Conservation (phyloP, 2,888 invertebrate species). For the Drosophila helvetica region DNA sequence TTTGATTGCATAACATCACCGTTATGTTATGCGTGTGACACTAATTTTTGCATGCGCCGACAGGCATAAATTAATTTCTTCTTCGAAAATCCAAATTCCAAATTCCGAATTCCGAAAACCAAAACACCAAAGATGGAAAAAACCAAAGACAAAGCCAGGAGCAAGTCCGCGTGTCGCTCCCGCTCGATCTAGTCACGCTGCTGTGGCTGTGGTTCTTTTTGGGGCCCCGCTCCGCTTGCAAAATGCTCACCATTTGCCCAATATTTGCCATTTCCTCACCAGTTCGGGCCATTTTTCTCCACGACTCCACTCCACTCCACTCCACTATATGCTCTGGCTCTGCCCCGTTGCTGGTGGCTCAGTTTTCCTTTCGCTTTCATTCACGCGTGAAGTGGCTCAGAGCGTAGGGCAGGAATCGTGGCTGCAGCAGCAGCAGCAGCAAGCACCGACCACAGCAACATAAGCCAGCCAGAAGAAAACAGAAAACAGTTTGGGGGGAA, state of each 20-base stretch:
- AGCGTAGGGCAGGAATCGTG: conserved; percentile 66
- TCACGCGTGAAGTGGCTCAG: conserved; percentile 75
- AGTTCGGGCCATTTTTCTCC: conserved; percentile 51
- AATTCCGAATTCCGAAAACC: neutral
- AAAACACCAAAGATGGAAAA: conserved; percentile 1
- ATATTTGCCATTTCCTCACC: conserved; percentile 78
- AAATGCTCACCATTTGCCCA: conserved; percentile 71
- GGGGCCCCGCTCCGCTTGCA: conserved; percentile 54
- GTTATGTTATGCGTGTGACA: conserved; percentile 78
- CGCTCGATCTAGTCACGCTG: conserved; percentile 59
- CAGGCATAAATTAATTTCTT: conserved; percentile 66
- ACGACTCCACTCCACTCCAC: neutral
- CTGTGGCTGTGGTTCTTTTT: conserved; percentile 64
- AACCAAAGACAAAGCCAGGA: conserved; percentile 9
- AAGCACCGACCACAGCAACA: conserved; percentile 30
- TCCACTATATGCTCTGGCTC: neutral
- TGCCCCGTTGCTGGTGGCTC: conserved; percentile 25
- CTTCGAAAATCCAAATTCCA: conserved; percentile 23
- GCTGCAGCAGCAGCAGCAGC: conserved; percentile 21
- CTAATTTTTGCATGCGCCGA: conserved; percentile 69
- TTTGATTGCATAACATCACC: conserved; percentile 64
- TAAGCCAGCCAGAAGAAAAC: conserved; percentile 13
- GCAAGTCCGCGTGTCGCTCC: conserved; percentile 4
- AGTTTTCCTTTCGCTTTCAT: conserved; percentile 79
- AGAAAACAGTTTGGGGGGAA: neutral